A percentile compares a stretch with the other conserved stretches of the same genome.
Conservation (phyloP, 2,113 vertebrate genomes). For the Rhinopomastus cyanomelas region DNA sequence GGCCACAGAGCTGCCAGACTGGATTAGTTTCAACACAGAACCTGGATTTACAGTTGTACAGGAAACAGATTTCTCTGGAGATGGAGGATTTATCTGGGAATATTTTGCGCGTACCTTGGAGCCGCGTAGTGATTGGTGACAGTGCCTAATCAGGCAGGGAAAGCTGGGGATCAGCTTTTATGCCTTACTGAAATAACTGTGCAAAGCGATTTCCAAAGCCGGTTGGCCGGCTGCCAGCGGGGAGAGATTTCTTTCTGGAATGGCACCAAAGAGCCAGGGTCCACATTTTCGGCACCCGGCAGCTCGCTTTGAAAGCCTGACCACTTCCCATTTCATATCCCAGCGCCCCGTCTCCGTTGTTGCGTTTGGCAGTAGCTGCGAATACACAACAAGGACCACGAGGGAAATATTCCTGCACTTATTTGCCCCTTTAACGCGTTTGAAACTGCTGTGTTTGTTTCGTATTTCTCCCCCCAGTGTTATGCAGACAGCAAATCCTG, state of each 20-base stretch:
- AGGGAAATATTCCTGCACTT: slow-evolving; percentile 10
- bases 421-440: background rate
- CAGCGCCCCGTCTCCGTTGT: slow-evolving; percentile 11
- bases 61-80: slow-evolving; percentile 60
- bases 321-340: slow-evolving; percentile 57
- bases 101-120: slow-evolving; percentile 29
- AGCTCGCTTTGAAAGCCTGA: slow-evolving; percentile 47
- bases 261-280: background rate
- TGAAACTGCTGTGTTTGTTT: background rate
- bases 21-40: slow-evolving; percentile 66
- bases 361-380: slow-evolving; percentile 43
- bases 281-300: slow-evolving; percentile 44
- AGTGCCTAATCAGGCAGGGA: slow-evolving; percentile 54
- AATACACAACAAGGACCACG: slow-evolving; percentile 22
- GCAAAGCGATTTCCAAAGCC: slow-evolving; percentile 45
- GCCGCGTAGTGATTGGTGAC: slow-evolving; percentile 40
- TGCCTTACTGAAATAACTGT: slow-evolving; percentile 27
- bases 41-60: slow-evolving; percentile 60
- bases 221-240: slow-evolving; percentile 43
- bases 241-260: slow-evolving; percentile 48
- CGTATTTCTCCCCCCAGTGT: background rate
- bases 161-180: slow-evolving; percentile 31
- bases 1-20: slow-evolving; percentile 50
- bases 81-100: slow-evolving; percentile 55
- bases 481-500: slow-evolving; percentile 15